Percentiles rank a stretch among this genome's conserved stretches.
Evolutionary conservation across 2,113 vertebrate genomes (phyloP).

Genomic region (Anoura caudifer): DNA sequence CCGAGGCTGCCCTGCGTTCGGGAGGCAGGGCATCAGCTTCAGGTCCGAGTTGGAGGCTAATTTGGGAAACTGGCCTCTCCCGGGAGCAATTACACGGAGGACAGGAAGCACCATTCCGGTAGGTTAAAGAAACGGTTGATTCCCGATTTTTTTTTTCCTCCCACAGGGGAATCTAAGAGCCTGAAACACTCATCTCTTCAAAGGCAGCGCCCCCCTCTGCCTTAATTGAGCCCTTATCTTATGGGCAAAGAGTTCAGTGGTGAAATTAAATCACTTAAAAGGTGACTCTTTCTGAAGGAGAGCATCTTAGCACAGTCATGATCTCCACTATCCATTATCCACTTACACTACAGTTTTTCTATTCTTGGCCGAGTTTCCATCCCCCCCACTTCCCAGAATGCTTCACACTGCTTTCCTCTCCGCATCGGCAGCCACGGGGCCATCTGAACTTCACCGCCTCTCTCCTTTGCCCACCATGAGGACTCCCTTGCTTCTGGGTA

Average conservation of each 20-base stretch:
- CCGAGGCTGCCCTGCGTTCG: neutral
- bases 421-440: neutral
- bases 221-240: slow-evolving; percentile 59
- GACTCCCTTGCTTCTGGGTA: slow-evolving; percentile 11
- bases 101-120: neutral
- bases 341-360: slow-evolving; percentile 42
- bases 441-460: slow-evolving; percentile 31
- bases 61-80: neutral
- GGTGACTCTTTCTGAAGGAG: slow-evolving; percentile 31
- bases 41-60: neutral
- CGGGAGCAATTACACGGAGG: neutral
- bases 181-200: slow-evolving; percentile 31
- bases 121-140: slow-evolving; percentile 1
- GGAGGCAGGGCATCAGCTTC: neutral
- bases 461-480: slow-evolving; percentile 11
- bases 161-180: slow-evolving; percentile 41
- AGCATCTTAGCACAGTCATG: neutral
- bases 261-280: slow-evolving; percentile 65
- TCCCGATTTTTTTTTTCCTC: neutral
- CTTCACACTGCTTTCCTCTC: neutral
- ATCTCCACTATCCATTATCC: slow-evolving; percentile 29
- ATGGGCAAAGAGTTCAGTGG: neutral
- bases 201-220: neutral
- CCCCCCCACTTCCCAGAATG: neutral
- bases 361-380: slow-evolving; percentile 48